Percentiles rank a stretch among this genome's conserved stretches.
phyloP scores from a whole-genome alignment of 2,888 invertebrate genomes.

The Rhagium mordax region DNA sequence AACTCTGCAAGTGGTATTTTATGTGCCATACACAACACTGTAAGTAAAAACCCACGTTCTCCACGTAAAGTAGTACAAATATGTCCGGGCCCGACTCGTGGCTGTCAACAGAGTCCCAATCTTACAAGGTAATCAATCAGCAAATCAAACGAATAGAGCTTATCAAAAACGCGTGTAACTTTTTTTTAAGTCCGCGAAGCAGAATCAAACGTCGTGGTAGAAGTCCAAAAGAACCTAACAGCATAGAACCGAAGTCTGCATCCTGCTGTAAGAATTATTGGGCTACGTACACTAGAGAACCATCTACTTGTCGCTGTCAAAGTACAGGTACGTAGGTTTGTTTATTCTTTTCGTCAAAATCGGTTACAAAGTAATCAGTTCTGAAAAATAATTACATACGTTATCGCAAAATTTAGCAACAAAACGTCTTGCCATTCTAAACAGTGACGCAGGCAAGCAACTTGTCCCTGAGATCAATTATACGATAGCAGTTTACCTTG shows the following conservation, averaged over 20 bases:
- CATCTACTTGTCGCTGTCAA: background rate
- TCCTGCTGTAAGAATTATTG: no score
- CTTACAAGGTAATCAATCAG: constrained; percentile 11
- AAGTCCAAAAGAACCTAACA: constrained; percentile 9
- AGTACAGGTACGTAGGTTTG: constrained; percentile 5
- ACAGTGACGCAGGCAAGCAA: no score
- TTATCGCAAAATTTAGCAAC: no score
- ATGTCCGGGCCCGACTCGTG: constrained; percentile 36
- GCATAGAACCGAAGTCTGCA: background rate
- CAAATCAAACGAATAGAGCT: background rate
- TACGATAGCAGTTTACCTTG: no score
- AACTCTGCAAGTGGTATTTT: constrained; percentile 42
- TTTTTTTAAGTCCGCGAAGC: background rate
- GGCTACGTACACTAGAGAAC: background rate
- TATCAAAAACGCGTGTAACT: background rate
- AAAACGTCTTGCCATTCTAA: no score
- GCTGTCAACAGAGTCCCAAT: constrained; percentile 10
- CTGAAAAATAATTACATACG: no score
- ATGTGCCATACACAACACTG: constrained; percentile 45
- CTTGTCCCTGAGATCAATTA: no score
- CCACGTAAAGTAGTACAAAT: constrained; percentile 45
- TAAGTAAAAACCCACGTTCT: constrained; percentile 37
- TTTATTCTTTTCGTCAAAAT: no score
- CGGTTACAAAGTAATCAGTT: no score
- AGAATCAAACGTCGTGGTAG: background rate